Evolutionary conservation across 2,113 vertebrate genomes (phyloP).

Genomic region (Orcinus orca): DNA sequence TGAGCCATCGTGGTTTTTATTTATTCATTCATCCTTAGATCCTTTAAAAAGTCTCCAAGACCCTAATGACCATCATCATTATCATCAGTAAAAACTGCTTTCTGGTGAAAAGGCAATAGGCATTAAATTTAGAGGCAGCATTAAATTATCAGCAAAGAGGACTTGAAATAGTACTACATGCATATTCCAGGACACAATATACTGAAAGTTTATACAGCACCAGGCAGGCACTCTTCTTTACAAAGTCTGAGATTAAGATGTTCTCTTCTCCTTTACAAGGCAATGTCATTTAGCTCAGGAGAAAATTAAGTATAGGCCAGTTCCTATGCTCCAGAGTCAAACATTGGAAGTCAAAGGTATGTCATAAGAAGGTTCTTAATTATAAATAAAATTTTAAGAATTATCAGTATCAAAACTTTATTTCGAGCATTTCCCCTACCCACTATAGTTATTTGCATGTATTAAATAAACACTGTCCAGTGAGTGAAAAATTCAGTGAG

Average conservation of each 20-base stretch:
- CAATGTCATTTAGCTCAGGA: neutral
- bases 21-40: slow-evolving; percentile 78
- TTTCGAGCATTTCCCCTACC: neutral
- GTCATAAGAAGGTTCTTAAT: neutral
- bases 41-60: slow-evolving; percentile 78
- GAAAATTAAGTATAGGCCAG: neutral
- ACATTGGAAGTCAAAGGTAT: neutral
- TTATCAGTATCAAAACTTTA: slow-evolving; percentile 15
- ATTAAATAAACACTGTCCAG: neutral
- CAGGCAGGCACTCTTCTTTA: slow-evolving; percentile 1
- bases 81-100: slow-evolving; percentile 76
- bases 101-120: slow-evolving; percentile 76
- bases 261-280: slow-evolving; percentile 7
- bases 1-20: slow-evolving; percentile 78
- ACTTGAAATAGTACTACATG: slow-evolving; percentile 41
- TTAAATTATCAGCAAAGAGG: slow-evolving; percentile 75
- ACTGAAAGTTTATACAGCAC: slow-evolving; percentile 11
- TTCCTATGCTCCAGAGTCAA: neutral
- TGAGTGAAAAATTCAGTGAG: neutral
- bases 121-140: slow-evolving; percentile 72
- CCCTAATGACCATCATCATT: slow-evolving; percentile 82
- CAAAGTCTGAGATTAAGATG: slow-evolving; percentile 35
- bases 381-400: neutral
- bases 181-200: slow-evolving; percentile 5
- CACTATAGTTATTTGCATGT: neutral